phyloP scores from a whole-genome alignment of 2,888 invertebrate species.

The Stegana nigrithorax region DNA sequence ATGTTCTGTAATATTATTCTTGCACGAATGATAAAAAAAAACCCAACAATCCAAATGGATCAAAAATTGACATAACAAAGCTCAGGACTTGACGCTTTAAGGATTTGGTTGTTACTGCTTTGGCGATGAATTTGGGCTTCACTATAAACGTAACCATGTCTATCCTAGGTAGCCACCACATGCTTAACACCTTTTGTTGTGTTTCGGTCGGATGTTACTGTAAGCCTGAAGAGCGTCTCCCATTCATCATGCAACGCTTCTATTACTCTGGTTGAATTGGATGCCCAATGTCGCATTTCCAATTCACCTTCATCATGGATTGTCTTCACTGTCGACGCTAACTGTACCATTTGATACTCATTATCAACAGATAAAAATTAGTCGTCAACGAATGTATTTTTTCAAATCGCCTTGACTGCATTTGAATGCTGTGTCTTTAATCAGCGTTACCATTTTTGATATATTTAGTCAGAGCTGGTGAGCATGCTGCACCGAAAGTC shows the following conservation, averaged over 20 bases:
- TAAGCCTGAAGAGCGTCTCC: too few relatives aligned
- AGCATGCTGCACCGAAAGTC: constrained; percentile 6
- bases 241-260: too few relatives aligned
- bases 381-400: background rate
- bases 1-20: too few relatives aligned
- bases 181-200: background rate
- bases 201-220: background rate
- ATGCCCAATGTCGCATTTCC: background rate
- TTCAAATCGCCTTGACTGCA: background rate
- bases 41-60: too few relatives aligned
- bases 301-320: background rate
- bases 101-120: too few relatives aligned
- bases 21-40: too few relatives aligned
- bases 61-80: too few relatives aligned
- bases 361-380: background rate
- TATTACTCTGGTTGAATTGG: background rate
- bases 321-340: background rate
- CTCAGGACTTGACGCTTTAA: too few relatives aligned
- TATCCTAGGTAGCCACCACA: background rate
- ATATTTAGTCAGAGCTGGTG: constrained; percentile 11
- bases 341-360: background rate
- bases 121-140: too few relatives aligned
- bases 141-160: too few relatives aligned
- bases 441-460: constrained; percentile 1
- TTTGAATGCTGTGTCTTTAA: too few relatives aligned